Evolutionary conservation across 2,113 vertebrate species (phyloP), one percentile per base, ranked within the genome.

Genomic region (Saiga tatarica): DNA sequence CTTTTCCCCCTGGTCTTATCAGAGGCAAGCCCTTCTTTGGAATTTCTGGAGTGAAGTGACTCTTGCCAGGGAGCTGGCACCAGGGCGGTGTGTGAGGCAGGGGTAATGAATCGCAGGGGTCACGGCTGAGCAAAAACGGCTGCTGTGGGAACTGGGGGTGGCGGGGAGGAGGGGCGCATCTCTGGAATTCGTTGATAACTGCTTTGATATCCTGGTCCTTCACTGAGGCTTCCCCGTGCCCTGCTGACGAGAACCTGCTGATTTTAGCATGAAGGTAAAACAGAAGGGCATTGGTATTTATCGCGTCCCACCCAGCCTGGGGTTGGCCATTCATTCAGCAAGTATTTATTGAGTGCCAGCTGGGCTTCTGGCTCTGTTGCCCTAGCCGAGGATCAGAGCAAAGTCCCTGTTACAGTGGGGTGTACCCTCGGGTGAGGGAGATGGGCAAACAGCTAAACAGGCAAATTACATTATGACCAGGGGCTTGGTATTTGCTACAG

Each of bases 311-410:
- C 95, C 96, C 96, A 89, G 85, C 67, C 4, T 67, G 85, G 97
- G 82, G 79, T 21, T 67, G 91, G 59, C 81, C 84, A 94, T 89
- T 96, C 97, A 85, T 30, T 59, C 76, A 11, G 5, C 67, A 97
- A 94, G 97, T 95, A 95, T 97, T 97, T 97, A 97, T 97, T 62
- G 97, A 84, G 82, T 42, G 36, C 78, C 96, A 93, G 1, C 94
- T 30, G 91, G 50, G 52, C 62, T 85, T 50, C 60, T 23, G 64
- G 42, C 95, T 28, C 11, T 0, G 0, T 47, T 12, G 55, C 82
- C 10, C 1, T 52, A 19, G 81, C 64, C 0, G 14, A 83, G 89
- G 88, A 55, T 67, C 67, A 71, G 95, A 97, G 96, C 97, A 97
- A 94, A 98, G 97, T 98, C 96, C 97, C 76, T 74, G 33, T 53